These are phyloP conservation scores for Neelides folsomi DNA, from an alignment of 2,888 invertebrate species.

Conservation along the genomic window DNA sequence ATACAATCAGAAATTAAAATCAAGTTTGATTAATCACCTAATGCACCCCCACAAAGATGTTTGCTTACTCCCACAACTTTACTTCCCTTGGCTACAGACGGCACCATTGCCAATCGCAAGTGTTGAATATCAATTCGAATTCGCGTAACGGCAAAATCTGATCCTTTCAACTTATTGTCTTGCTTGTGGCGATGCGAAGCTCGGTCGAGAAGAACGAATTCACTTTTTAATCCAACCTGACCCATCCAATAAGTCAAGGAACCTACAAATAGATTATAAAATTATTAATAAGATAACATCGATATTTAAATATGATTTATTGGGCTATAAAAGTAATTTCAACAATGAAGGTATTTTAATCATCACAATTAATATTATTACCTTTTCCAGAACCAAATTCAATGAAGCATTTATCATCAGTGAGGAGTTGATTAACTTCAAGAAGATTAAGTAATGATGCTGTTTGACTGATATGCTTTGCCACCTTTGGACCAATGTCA, in stretches of 20 bases:
- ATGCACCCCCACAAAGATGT: conserved; percentile 79
- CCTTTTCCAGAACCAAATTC: conserved; percentile 89
- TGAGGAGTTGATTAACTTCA: conserved; percentile 47
- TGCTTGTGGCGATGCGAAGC: conserved; percentile 69
- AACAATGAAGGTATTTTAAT: no score
- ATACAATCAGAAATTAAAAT: no score
- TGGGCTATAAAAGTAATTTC: no score
- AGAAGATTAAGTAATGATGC: conserved; percentile 61
- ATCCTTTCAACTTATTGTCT: conserved; percentile 48
- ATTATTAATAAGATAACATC: not conserved
- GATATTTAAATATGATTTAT: no score
- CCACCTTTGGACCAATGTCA: conserved; percentile 32
- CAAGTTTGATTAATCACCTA: conserved; percentile 48
- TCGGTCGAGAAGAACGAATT: conserved; percentile 62
- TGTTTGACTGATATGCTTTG: conserved; percentile 64
- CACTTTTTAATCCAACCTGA: conserved; percentile 42
- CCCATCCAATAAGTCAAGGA: conserved; percentile 66
- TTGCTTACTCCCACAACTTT: conserved; percentile 60
- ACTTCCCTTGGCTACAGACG: conserved; percentile 40
- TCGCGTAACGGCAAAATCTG: conserved; percentile 44
- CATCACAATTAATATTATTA: conserved; percentile 32
- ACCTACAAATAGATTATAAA: conserved; percentile 41
- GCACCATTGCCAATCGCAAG: conserved; percentile 49
- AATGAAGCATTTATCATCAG: conserved; percentile 54
- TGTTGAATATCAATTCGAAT: conserved; percentile 71